Base-by-base conservation (phyloP, 2,888 invertebrate species). In the Criorhina ranunculi region DNA sequence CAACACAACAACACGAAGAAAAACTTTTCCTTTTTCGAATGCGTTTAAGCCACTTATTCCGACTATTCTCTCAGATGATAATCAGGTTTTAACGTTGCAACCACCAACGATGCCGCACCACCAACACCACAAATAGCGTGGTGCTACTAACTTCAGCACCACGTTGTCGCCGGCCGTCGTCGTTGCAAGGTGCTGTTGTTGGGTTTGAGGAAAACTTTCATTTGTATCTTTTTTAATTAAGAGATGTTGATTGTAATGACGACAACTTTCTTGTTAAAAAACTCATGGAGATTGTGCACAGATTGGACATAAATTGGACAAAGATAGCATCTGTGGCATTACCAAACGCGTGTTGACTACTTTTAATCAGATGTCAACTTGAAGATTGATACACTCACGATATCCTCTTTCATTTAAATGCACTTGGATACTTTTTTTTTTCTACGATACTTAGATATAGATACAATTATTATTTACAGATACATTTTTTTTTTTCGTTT, bases 1-100 rank as follows among this genome's bases (percentile, higher is more conserved):
- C 17, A 44, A 66, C 44, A 35, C 42, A 24, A 35, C 42, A 31
- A 42, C 51, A 51, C 35, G 51, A 80, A 53, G 55, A 59, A 60
- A 69, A 80, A 85, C 85, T 85, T 85, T 85, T 80, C 80, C 80
- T 85, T 85, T n/a, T 80, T 76, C 59, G 73, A 79, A 59, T 66
- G 60, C 57, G 55, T 40, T 53, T 64, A 64, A 57, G 24, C 75
- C 40, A 55, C 53, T 24, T 69, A 62, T 69, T 44, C 55, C 33
- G 59, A 67, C 37, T 79, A 75, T 82, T 75, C 49, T 75, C 49
- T 37, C 19, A 53, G 83, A 83, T 83, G 83, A 57, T 78, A 83
- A 83, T 83, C 83, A 73, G 85, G 85, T 80, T 83, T 79, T 73
- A 64, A 80, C 75, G 69, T 59, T 79, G 75, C 66, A 59, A 59